Conservation (phyloP, 1,140 invertebrate genomes). For the Samia ricini region DNA sequence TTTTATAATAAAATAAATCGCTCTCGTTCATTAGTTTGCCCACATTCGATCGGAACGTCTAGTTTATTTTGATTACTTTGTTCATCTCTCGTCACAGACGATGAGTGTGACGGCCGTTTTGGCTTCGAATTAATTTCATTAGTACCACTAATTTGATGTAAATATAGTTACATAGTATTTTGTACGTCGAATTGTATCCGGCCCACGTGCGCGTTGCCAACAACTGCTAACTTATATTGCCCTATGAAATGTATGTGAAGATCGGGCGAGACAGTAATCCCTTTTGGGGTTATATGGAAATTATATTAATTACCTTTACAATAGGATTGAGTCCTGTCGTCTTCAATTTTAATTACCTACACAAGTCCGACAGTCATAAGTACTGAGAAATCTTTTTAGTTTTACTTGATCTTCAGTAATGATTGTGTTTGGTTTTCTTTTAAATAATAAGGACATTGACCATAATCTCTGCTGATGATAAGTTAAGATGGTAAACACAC, state of each 20-base stretch:
- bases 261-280: no score
- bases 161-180: neutral
- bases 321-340: no score
- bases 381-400: no score
- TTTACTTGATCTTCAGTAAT: no score
- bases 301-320: no score
- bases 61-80: conserved; percentile 17
- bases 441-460: no score
- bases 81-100: conserved; percentile 9
- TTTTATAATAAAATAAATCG: neutral
- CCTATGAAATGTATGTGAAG: neutral
- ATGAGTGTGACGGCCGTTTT: conserved; percentile 6
- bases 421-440: no score
- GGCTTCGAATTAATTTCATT: conserved; percentile 6
- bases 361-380: no score
- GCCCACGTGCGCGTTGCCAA: neutral
- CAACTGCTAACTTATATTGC: neutral
- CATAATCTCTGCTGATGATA: no score
- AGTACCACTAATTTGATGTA: conserved; percentile 7
- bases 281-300: no score
- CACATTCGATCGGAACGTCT: neutral
- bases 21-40: neutral
- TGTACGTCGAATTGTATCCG: neutral
- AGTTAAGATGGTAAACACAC: no score
- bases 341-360: no score